Evolutionary conservation across 2,888 invertebrate species (phyloP), one percentile per base, ranked within the genome.

Genomic region (Erynnis tages): DNA sequence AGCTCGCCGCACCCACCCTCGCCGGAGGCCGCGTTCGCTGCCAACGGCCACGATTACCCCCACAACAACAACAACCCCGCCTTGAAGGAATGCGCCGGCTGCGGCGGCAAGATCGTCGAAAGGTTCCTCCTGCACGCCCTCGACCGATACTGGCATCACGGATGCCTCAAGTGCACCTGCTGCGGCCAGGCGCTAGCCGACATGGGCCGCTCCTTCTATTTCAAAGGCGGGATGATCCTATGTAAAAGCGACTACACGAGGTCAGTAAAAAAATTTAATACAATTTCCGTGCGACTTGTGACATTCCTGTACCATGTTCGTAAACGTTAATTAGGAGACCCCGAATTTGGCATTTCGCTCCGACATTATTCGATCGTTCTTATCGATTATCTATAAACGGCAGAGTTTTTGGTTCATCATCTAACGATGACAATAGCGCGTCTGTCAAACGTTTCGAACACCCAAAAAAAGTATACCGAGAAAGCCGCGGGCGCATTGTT

Each of bases 111-210:
- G 91, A 97, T 97, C 78, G 93, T 95, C 70, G 97, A 97, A 91
- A 92, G 97, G 85, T 97, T 94, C 91, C 93, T 97, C 64, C 92
- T 98, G 62, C 95, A 96, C 89, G 97, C 97, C 67, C 91, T 97
- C 80, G 97, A 98, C 91, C 92, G 97, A 82, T 97, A 96, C 90
- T 98, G 98, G 98, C 98, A 98, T 91, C 96, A 97, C 91, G 93
- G 94, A 69, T 98, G 98, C 86, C 93, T 98, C 72, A 98, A 97
- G 91, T 98, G 98, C 91, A 93, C 95, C 76, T 96, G 94, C 88
- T 98, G 98, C 85, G 94, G 94, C 63, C 94, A 95, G 62, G 94
- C 94, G 79, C 91, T 98, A 65, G 97, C 96, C 71, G 97, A 98
- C 82, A 94, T 97, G 83, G 97, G 97, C 59, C 91, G 93, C 62